phyloP scores from a whole-genome alignment of 1,140 invertebrate species.

The Matsumurasca onukii region DNA sequence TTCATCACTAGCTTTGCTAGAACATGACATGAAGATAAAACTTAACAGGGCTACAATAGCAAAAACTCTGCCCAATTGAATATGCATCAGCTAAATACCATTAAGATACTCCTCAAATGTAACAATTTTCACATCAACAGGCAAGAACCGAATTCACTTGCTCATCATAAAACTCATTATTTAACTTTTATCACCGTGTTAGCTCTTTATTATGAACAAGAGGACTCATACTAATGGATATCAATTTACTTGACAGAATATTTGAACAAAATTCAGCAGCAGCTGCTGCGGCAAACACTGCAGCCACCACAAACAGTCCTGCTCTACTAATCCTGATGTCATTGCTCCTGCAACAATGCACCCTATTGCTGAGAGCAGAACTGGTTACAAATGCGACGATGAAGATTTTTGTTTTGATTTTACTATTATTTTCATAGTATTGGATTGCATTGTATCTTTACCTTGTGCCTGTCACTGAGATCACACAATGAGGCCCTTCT shows the following conservation, averaged over 20 bases:
- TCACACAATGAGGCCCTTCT: conserved; percentile 25
- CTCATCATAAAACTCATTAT: conserved; percentile 26
- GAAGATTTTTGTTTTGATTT: conserved; percentile 20
- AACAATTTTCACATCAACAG: conserved; percentile 29
- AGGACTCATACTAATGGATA: conserved; percentile 28
- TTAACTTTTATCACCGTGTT: conserved; percentile 23
- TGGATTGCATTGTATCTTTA: conserved; percentile 12
- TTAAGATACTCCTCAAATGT: conserved; percentile 28
- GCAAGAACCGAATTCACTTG: conserved; percentile 27
- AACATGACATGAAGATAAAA: conserved; percentile 30
- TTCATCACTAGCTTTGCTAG: conserved; percentile 29
- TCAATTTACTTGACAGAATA: conserved; percentile 20
- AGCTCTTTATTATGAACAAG: conserved; percentile 28
- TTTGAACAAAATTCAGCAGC: conserved; percentile 27
- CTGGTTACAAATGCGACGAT: conserved; percentile 21
- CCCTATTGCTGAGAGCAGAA: conserved; percentile 30
- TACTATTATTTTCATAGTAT: conserved; percentile 27
- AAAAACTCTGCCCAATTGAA: conserved; percentile 29
- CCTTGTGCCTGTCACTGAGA: conserved; percentile 22
- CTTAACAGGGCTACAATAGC: conserved; percentile 29
- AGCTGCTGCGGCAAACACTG: conserved; percentile 28
- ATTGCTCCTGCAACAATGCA: conserved; percentile 31
- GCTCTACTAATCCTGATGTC: conserved; percentile 30
- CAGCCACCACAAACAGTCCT: conserved; percentile 30
- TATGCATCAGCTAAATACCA: conserved; percentile 30